Evolutionary conservation across 2,888 invertebrate species (phyloP), one percentile per base, ranked within the genome.

Genomic region (Eristalis intricaria): DNA sequence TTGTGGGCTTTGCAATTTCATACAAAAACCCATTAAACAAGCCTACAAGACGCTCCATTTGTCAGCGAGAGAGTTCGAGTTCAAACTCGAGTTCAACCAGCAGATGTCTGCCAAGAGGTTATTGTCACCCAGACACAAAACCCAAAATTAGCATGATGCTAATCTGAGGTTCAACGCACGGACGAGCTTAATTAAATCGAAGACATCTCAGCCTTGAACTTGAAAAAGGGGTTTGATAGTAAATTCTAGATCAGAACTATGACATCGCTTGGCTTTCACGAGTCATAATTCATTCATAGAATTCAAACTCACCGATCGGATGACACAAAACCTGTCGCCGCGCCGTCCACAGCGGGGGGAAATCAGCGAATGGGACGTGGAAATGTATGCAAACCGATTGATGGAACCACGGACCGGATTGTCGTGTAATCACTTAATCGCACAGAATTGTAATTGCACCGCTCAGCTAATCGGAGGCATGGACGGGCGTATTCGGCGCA

Each of bases 81-180:
- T 38, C 38, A 38, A 38, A 4, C 13, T 38, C 0, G 38, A 38
- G 38, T 38, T 38, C 38, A 38, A 38, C 13, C 43, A 5, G n/a
- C 43, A 43, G 43, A 43, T 43, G 43, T 43, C 50, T 50, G 19
- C 38, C 11, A 13, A 68, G 29, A 68, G 80, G 80, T 80, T 80
- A 84, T 71, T 84, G 61, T 76, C 80, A 65, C 70, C 40, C 40
- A n/a, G 35, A 22, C 56, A 68, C 38, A 74, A 61, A 50, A 65
- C 19, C 15, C 29, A 60, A 65, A 56, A 84, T 84, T 84, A 66
- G 71, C 80, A 84, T 80, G 29, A 75, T 80, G 70, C 75, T 84
- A 74, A 79, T 84, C 64, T 78, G 1, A 19, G 40, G 84, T 84
- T 84, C 84, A 84, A 79, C 65, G 84, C n/a, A 19, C 50, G 19